These are phyloP conservation scores for Drosophila kanapiae DNA, from an alignment of 1,140 invertebrate genomes.

Conservation along the genomic window DNA sequence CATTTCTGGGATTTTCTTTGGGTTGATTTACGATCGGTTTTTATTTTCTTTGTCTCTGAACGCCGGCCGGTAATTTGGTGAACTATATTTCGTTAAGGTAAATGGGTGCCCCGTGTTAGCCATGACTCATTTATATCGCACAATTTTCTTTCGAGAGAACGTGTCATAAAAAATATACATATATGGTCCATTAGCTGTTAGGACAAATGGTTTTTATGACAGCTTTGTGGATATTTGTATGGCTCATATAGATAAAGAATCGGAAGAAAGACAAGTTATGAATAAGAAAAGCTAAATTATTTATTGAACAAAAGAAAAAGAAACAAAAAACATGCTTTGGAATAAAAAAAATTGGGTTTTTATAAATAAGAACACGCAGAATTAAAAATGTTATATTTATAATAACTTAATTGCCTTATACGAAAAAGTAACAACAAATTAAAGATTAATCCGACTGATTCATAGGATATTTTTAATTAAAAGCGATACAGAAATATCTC, in stretches of 20 bases:
- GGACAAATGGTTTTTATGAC: conserved; percentile 50
- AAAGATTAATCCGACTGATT: neutral
- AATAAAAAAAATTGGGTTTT: neutral
- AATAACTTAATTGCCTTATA: neutral
- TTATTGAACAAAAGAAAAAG: neutral
- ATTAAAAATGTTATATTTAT: neutral
- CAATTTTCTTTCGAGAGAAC: conserved; percentile 9
- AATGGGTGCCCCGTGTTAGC: conserved; percentile 12
- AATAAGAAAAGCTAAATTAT: neutral
- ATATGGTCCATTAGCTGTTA: conserved; percentile 50
- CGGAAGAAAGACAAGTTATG: neutral
- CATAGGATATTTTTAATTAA: neutral
- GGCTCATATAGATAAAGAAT: conserved; percentile 2
- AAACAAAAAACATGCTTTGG: no score
- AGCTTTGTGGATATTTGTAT: conserved; percentile 42
- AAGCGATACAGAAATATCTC: no score
- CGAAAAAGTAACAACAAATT: neutral
- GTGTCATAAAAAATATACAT: conserved; percentile 53
- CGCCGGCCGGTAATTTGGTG: conserved; percentile 76
- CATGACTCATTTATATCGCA: conserved; percentile 50
- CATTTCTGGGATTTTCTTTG: conserved; percentile 38
- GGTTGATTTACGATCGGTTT: conserved; percentile 63
- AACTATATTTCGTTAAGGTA: conserved; percentile 41
- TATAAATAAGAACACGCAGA: neutral
- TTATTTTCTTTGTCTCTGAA: conserved; percentile 56